Percentiles rank a stretch among this genome's conserved stretches.
Evolutionary conservation across 1,140 invertebrate genomes (phyloP).

Genomic region (Pseudomyrmex gracilis): DNA sequence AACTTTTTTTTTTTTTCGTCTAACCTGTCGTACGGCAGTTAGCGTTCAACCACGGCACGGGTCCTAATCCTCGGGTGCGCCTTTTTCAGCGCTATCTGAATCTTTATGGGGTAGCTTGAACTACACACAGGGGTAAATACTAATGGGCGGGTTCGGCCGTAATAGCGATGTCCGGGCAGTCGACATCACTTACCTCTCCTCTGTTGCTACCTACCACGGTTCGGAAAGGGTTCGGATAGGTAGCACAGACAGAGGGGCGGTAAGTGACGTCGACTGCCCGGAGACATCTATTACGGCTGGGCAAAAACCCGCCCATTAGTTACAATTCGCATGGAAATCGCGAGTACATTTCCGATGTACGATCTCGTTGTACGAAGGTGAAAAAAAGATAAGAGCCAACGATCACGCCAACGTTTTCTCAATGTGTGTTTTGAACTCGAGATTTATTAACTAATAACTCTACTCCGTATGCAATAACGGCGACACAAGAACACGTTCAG

Average conservation of each 20-base stretch:
- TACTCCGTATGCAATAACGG: too few species aligned
- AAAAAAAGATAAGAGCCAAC: constrained; percentile 49
- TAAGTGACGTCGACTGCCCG: constrained; percentile 57
- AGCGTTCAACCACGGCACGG: constrained; percentile 66
- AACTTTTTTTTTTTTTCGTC: constrained; percentile 58
- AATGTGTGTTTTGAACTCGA: constrained; percentile 11
- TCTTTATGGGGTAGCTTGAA: constrained; percentile 78
- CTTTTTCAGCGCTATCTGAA: constrained; percentile 75
- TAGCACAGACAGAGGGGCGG: constrained; percentile 28
- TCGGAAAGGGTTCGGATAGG: constrained; percentile 48
- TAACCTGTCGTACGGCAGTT: constrained; percentile 70
- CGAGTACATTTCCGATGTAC: constrained; percentile 53
- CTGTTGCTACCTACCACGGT: constrained; percentile 12
- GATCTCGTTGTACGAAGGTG: constrained; percentile 18
- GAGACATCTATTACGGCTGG: constrained; percentile 65
- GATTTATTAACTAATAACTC: constrained; percentile 31
- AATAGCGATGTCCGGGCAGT: constrained; percentile 63
- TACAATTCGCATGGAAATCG: constrained; percentile 72
- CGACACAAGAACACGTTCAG: too few species aligned
- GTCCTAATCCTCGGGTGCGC: constrained; percentile 54
- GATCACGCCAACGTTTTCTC: constrained; percentile 38
- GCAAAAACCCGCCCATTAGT: constrained; percentile 45
- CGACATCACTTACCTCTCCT: constrained; percentile 58
- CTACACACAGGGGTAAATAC: constrained; percentile 73
- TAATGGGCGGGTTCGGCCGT: constrained; percentile 56